phyloP scores from a whole-genome alignment of 1,140 invertebrate genomes.

The Ceratitis capitata region DNA sequence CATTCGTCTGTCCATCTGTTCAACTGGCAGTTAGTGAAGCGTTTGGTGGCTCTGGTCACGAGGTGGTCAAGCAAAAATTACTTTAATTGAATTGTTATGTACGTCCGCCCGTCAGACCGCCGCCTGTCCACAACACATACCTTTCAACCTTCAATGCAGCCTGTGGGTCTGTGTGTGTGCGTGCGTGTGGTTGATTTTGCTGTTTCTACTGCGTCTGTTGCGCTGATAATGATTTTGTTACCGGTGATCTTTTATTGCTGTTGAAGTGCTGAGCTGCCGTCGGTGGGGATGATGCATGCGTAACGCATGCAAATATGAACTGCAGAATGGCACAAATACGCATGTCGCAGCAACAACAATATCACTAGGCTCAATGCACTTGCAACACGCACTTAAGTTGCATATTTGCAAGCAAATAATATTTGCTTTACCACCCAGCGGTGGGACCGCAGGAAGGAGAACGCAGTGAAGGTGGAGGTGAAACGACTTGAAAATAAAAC shows the following conservation, averaged over 20 bases:
- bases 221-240: neutral
- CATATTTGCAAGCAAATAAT: conserved; percentile 30
- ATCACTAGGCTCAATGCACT: neutral
- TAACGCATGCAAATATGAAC: neutral
- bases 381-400: conserved; percentile 14
- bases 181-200: neutral
- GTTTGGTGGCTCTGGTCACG: neutral
- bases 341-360: neutral
- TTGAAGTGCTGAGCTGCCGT: neutral
- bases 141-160: neutral
- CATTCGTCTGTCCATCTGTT: neutral
- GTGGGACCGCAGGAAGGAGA: no score
- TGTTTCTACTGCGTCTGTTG: no score
- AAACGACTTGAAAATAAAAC: neutral
- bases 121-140: neutral
- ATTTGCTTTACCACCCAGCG: neutral
- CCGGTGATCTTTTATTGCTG: conserved; percentile 14
- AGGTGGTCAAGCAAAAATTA: conserved; percentile 24
- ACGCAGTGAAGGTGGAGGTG: neutral
- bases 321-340: neutral
- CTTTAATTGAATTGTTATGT: conserved; percentile 34
- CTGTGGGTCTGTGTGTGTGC: neutral
- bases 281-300: neutral
- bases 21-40: neutral
- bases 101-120: neutral